Percentiles rank a stretch among this genome's conserved stretches.
Conservation (phyloP, 2,113 vertebrate species). For the Triplophysa rosa region DNA sequence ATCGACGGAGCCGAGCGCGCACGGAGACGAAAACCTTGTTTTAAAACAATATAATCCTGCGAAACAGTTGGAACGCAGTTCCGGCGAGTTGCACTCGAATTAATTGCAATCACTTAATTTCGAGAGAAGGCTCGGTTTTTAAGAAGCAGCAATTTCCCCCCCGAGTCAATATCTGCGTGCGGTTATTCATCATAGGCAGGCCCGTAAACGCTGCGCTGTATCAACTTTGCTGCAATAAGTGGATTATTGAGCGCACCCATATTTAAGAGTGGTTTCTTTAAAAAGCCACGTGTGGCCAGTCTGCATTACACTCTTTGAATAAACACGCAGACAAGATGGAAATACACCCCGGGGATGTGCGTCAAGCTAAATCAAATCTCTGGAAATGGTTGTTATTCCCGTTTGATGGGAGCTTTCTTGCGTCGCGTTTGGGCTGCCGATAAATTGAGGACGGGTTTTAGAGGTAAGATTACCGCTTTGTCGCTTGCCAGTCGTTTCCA, state of each 20-base stretch:
- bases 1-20: constrained; percentile 18
- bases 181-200: constrained; percentile 40
- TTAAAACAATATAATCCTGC: constrained; percentile 25
- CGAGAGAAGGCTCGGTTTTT: constrained; percentile 27
- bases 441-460: constrained; percentile 39
- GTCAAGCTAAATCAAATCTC: constrained; percentile 30
- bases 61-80: constrained; percentile 27
- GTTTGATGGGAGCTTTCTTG: neutral
- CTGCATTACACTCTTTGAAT: constrained; percentile 1
- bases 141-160: constrained; percentile 14
- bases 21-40: constrained; percentile 19
- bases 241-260: constrained; percentile 42
- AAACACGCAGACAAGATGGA: constrained; percentile 20
- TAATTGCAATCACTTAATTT: constrained; percentile 49
- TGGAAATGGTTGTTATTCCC: constrained; percentile 6
- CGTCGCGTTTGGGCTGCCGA: constrained; percentile 31
- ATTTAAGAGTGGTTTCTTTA: constrained; percentile 40
- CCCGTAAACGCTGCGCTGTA: constrained; percentile 31
- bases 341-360: constrained; percentile 28
- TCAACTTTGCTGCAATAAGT: constrained; percentile 51
- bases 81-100: constrained; percentile 40
- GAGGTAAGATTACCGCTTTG: constrained; percentile 55
- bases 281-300: neutral
- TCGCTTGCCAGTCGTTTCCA: constrained; percentile 50
- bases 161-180: constrained; percentile 31